phyloP scores from a whole-genome alignment of 2,113 vertebrate genomes.

The Percina caprodes region DNA sequence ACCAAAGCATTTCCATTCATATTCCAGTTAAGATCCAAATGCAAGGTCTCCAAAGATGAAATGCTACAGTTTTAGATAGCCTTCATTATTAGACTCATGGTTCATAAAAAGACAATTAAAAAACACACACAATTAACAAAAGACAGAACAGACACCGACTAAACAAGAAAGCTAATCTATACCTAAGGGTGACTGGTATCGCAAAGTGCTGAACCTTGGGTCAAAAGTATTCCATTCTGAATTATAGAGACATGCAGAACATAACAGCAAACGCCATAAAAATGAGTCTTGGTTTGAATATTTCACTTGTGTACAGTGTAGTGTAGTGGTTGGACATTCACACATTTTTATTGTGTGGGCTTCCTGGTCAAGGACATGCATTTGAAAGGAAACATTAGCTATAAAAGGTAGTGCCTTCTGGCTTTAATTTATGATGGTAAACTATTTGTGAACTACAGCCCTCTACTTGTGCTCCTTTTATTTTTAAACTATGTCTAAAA shows the following conservation, averaged over 20 bases:
- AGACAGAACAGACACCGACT: too few relatives aligned
- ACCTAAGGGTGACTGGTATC: too few relatives aligned
- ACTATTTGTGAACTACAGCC: neutral
- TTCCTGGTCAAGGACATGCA: neutral
- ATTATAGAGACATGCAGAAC: neutral
- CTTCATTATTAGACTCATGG: too few relatives aligned
- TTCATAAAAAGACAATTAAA: too few relatives aligned
- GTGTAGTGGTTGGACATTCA: neutral
- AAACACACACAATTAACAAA: too few relatives aligned
- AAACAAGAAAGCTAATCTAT: too few relatives aligned
- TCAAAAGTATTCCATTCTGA: neutral
- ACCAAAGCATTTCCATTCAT: constrained; percentile 10
- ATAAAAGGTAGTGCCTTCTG: neutral
- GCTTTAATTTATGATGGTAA: neutral
- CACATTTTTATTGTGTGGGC: neutral
- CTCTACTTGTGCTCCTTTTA: neutral
- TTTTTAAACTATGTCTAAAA: neutral
- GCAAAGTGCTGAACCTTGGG: too few relatives aligned
- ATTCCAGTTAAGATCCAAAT: neutral
- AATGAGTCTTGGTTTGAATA: neutral
- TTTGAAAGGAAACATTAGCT: neutral
- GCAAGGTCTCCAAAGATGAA: neutral
- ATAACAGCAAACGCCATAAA: neutral
- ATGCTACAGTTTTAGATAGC: neutral
- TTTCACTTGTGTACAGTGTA: neutral